A percentile compares a stretch with the other conserved stretches of the same genome.
phyloP scores from a whole-genome alignment of 2,888 invertebrate genomes.

The Metellina segmentata region DNA sequence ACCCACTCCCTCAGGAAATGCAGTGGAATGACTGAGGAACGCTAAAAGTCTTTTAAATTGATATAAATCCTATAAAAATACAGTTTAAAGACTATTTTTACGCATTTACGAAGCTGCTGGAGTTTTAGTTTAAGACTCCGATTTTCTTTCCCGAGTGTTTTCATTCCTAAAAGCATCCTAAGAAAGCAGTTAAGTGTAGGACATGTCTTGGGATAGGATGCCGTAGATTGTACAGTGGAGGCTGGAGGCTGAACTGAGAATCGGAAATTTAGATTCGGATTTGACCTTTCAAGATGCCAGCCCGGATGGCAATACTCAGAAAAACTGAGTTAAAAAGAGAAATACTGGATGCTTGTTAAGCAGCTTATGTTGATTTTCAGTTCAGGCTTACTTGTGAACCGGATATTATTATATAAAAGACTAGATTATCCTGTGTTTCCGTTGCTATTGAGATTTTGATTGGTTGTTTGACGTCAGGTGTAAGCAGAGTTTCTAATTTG shows the following conservation, averaged over 20 bases:
- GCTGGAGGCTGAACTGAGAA: conserved; percentile 12
- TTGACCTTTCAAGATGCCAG: too few relatives aligned
- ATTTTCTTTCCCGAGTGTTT: conserved; percentile 6
- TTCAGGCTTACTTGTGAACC: too few relatives aligned
- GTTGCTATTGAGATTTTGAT: too few relatives aligned
- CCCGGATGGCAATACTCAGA: too few relatives aligned
- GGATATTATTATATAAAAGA: too few relatives aligned
- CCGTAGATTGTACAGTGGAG: conserved; percentile 31
- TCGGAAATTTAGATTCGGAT: not conserved
- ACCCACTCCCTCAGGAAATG: conserved; percentile 45
- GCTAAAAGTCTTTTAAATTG: conserved; percentile 65
- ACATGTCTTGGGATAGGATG: conserved; percentile 10
- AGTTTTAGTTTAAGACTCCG: conserved; percentile 35
- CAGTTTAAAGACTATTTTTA: conserved; percentile 55
- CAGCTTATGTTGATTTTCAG: too few relatives aligned
- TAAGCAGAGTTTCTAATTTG: too few relatives aligned
- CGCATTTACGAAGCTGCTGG: conserved; percentile 44
- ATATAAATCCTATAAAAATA: conserved; percentile 70
- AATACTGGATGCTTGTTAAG: too few relatives aligned
- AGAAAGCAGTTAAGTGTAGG: conserved; percentile 15
- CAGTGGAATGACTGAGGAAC: conserved; percentile 56
- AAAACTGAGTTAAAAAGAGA: too few relatives aligned
- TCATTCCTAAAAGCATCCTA: not conserved
- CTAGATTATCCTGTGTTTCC: too few relatives aligned
- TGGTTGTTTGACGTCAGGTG: too few relatives aligned